Percentiles rank a stretch among this genome's conserved stretches.
phyloP scores from a whole-genome alignment of 2,797 vertebrate genomes.

The Vipera latastei region DNA sequence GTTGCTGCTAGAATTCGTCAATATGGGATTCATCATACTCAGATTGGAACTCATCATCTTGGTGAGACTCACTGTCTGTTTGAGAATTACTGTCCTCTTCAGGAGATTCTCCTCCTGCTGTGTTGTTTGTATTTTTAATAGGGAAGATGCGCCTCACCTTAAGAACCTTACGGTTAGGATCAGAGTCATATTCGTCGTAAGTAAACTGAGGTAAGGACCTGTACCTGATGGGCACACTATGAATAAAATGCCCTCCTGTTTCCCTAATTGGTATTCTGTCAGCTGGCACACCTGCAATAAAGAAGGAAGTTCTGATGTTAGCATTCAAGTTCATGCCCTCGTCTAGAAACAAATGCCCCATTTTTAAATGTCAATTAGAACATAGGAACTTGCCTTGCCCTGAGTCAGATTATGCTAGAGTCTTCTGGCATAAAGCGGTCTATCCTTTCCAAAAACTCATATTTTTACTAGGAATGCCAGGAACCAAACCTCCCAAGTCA shows the following conservation, averaged over 20 bases:
- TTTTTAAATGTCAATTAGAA: neutral
- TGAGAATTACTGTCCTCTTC: constrained; percentile 3
- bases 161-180: constrained; percentile 8
- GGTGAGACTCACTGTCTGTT: constrained; percentile 5
- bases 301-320: neutral
- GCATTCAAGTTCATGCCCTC: neutral
- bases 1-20: constrained; percentile 17
- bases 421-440: neutral
- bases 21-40: constrained; percentile 18
- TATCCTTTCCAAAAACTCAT: neutral
- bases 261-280: neutral
- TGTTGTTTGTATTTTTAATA: neutral
- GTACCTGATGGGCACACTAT: neutral
- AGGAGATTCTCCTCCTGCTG: neutral
- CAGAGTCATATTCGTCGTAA: constrained; percentile 13
- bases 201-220: neutral
- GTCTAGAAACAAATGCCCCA: neutral
- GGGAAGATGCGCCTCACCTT: neutral
- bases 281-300: constrained; percentile 19
- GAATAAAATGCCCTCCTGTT: neutral
- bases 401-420: neutral
- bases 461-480: neutral
- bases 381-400: neutral
- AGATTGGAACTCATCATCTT: constrained; percentile 12
- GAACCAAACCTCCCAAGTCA: neutral